Percentiles rank a stretch among this genome's conserved stretches.
These are phyloP conservation scores for Botrylloides violaceus DNA, from an alignment of 23 tunicate species.

Conservation along the genomic window DNA sequence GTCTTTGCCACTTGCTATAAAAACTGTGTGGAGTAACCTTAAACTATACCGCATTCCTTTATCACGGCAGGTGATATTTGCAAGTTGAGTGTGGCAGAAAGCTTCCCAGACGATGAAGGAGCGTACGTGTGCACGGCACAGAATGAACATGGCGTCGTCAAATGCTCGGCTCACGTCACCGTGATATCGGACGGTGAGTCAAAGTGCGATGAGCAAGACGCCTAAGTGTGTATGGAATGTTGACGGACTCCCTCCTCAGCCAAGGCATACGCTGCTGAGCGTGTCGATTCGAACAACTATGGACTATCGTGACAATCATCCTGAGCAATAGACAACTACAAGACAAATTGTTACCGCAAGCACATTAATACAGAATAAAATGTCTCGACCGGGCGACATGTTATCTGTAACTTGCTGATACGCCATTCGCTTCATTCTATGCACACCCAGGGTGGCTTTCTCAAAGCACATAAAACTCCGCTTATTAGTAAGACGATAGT, in stretches of 20 bases:
- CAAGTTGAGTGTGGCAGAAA: slow-evolving; percentile 51
- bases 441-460: slow-evolving; percentile 27
- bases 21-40: too few species aligned
- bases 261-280: not conserved
- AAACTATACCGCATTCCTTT: not conserved
- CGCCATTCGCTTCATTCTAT: slow-evolving; percentile 20
- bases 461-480: too few species aligned
- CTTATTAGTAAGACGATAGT: too few species aligned
- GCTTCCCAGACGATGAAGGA: slow-evolving; percentile 92
- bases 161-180: slow-evolving; percentile 71
- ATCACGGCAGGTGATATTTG: slow-evolving; percentile 62
- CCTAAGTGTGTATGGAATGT: slow-evolving; percentile 23
- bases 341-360: too few species aligned
- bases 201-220: slow-evolving; percentile 17
- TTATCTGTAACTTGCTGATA: too few species aligned
- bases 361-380: too few species aligned
- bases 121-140: slow-evolving; percentile 59
- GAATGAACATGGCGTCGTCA: slow-evolving; percentile 57
- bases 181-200: slow-evolving; percentile 31
- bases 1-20: too few species aligned
- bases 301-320: too few species aligned
- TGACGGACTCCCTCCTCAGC: slow-evolving; percentile 14
- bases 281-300: slow-evolving; percentile 1
- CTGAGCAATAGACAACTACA: too few species aligned
- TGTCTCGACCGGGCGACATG: too few species aligned